A percentile compares a stretch with the other conserved stretches of the same genome.
Conservation (phyloP, 2,797 vertebrate genomes). For the Typhlichthys eigenmanni region DNA sequence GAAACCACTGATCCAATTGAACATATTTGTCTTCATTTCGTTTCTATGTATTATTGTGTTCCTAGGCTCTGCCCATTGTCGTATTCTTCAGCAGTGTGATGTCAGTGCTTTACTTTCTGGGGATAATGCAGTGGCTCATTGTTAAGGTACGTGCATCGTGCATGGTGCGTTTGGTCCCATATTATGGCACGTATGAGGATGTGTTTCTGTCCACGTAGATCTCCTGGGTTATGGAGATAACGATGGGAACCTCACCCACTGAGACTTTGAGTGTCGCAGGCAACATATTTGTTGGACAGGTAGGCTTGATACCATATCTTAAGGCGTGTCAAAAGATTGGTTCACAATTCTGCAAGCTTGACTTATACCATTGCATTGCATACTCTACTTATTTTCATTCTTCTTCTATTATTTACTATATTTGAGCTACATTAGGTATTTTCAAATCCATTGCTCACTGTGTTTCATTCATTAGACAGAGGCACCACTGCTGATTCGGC, state of each 20-base stretch:
- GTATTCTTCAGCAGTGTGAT: constrained; percentile 97
- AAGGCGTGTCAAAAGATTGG: not conserved
- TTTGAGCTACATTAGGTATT: no score
- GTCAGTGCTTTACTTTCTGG: constrained; percentile 91
- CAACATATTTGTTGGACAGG: constrained; percentile 97
- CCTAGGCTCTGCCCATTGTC: constrained; percentile 87
- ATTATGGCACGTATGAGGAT: constrained; percentile 5
- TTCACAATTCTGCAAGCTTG: not conserved
- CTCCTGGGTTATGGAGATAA: constrained; percentile 91
- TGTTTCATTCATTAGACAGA: constrained; percentile 78
- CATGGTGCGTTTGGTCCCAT: not conserved
- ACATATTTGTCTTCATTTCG: not conserved
- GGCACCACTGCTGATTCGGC: constrained; percentile 89
- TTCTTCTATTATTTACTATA: no score
- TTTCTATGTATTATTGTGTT: constrained; percentile 13
- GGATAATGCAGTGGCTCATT: constrained; percentile 94
- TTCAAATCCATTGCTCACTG: not conserved
- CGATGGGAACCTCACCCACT: constrained; percentile 89
- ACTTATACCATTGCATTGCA: not conserved
- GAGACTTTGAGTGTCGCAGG: constrained; percentile 95
- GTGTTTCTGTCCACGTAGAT: constrained; percentile 79
- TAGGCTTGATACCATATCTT: constrained; percentile 47
- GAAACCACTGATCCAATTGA: not conserved
- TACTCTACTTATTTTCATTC: not conserved
- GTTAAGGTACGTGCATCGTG: constrained; percentile 81